phyloP scores from a whole-genome alignment of 92 coral and sea anemone species.

The Bergia sp. region DNA sequence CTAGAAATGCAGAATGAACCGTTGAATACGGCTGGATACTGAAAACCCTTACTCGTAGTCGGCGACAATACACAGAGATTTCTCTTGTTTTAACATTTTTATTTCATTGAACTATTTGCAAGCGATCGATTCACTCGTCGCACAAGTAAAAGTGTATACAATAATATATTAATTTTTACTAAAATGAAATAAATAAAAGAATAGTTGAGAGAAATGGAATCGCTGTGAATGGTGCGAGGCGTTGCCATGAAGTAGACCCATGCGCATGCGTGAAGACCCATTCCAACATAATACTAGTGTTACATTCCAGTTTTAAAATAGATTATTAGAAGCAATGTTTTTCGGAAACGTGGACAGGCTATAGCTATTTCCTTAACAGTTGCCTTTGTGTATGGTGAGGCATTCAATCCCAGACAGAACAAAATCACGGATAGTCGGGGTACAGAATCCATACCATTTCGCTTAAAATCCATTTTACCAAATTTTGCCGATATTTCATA shows the following conservation, averaged over 20 bases:
- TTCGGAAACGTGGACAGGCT: no score
- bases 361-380: not conserved
- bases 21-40: not conserved
- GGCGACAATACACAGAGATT: not conserved
- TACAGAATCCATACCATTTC: not conserved
- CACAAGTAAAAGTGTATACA: constrained; percentile 26
- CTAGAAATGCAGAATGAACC: no score
- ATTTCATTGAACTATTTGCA: constrained; percentile 16
- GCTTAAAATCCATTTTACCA: not conserved
- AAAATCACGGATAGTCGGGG: not conserved
- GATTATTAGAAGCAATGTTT: not conserved
- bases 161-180: constrained; percentile 31
- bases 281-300: not conserved
- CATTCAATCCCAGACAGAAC: not conserved
- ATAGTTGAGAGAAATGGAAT: not conserved
- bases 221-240: not conserved
- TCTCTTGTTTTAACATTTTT: not conserved
- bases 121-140: constrained; percentile 3
- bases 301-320: not conserved
- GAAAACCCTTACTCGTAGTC: not conserved
- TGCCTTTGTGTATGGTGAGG: not conserved
- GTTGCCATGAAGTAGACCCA: not conserved
- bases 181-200: constrained; percentile 30
- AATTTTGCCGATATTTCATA: no score
- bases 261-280: not conserved